These are phyloP conservation scores for Pogoniulus pusillus DNA, from an alignment of 2,797 vertebrate species.

Conservation along the genomic window DNA sequence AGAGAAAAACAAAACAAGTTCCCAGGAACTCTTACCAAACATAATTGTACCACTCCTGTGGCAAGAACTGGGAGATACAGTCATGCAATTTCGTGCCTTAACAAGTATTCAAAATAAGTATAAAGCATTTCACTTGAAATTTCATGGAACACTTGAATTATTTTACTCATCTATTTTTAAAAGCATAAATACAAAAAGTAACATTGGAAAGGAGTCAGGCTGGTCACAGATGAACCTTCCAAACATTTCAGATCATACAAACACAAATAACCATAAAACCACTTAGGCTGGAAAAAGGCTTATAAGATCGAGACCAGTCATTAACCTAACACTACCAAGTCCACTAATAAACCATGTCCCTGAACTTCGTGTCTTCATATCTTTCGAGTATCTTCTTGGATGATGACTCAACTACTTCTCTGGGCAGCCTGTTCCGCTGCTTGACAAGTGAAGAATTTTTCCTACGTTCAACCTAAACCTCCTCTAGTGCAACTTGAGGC, in stretches of 20 bases:
- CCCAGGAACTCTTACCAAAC: background rate
- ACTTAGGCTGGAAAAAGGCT: too few relatives aligned
- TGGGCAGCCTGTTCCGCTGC: too few relatives aligned
- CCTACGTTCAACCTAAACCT: too few relatives aligned
- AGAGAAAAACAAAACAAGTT: background rate
- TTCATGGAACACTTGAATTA: background rate
- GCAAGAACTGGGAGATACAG: background rate
- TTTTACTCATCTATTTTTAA: background rate
- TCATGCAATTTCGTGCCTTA: background rate
- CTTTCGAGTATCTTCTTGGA: too few relatives aligned
- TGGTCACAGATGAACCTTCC: conserved; percentile 7
- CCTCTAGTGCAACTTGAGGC: too few relatives aligned
- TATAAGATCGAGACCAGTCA: too few relatives aligned
- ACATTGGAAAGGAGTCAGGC: background rate
- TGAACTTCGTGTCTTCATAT: too few relatives aligned
- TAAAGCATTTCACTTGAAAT: background rate
- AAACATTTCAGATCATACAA: background rate
- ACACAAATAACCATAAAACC: too few relatives aligned
- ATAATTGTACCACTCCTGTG: background rate
- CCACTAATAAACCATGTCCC: too few relatives aligned
- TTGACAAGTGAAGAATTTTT: too few relatives aligned
- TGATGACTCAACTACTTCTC: too few relatives aligned
- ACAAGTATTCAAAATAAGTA: background rate
- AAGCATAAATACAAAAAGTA: background rate
- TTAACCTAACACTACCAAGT: too few relatives aligned